phyloP scores from a whole-genome alignment of 2,113 vertebrate species.

The Nycticebus coucang region DNA sequence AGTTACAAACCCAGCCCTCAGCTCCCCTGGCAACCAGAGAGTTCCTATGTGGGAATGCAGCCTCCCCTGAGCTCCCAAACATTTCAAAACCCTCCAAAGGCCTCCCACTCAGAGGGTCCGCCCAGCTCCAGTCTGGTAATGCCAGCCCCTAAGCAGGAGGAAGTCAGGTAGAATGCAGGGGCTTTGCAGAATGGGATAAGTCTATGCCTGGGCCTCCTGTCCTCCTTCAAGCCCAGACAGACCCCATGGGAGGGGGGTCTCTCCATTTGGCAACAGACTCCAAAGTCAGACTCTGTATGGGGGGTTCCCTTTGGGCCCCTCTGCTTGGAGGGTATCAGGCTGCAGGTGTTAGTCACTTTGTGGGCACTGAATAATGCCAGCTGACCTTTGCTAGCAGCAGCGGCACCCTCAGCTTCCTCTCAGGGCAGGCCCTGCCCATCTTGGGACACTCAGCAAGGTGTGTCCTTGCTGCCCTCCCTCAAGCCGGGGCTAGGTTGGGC shows the following conservation, averaged over 20 bases:
- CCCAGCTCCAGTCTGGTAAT: background rate
- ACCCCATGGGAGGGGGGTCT: background rate
- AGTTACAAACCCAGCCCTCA: background rate
- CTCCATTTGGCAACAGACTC: background rate
- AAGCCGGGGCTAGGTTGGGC: background rate
- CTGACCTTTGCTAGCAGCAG: conserved; percentile 17
- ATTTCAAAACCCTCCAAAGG: conserved; percentile 15
- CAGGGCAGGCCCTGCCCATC: conserved; percentile 56
- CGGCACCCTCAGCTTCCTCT: background rate
- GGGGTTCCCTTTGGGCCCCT: background rate
- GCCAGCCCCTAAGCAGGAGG: conserved; percentile 12
- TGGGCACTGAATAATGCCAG: background rate
- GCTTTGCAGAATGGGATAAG: background rate
- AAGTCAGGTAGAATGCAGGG: background rate
- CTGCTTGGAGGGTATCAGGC: rapidly evolving
- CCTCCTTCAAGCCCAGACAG: background rate
- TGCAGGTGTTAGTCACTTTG: background rate
- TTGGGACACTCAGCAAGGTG: conserved; percentile 51
- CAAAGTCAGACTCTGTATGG: background rate
- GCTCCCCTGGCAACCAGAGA: background rate
- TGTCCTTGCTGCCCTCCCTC: conserved; percentile 60
- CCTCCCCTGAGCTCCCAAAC: conserved; percentile 44
- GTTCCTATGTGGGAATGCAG: background rate
- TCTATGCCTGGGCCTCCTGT: background rate
- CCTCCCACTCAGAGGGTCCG: background rate